These are phyloP conservation scores for Tringa solitaria DNA, from an alignment of 2,113 vertebrate species.

Conservation along the genomic window DNA sequence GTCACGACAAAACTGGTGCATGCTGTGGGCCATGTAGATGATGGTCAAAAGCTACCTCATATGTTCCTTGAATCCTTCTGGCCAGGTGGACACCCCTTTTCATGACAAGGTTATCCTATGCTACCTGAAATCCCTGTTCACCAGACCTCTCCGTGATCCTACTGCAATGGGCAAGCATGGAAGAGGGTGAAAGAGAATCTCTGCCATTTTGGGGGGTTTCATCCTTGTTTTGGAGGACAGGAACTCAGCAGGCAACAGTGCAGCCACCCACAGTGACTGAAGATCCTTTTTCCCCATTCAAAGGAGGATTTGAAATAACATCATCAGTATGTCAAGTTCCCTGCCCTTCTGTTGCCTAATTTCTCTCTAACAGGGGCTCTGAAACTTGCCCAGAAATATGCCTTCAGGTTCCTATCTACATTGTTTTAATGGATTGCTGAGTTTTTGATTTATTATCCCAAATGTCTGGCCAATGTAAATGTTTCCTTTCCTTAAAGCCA, in stretches of 20 bases:
- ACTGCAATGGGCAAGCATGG: not conserved
- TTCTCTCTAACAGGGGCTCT: not conserved
- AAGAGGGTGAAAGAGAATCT: rapidly evolving
- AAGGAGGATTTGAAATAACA: not conserved
- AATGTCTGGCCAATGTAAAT: slow-evolving; percentile 40
- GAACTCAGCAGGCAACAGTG: not conserved
- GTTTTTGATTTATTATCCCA: slow-evolving; percentile 50
- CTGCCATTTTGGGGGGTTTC: not conserved
- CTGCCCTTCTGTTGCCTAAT: not conserved
- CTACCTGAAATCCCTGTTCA: not conserved
- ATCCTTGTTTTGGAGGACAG: not conserved
- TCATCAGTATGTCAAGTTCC: not conserved
- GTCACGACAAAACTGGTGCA: not conserved
- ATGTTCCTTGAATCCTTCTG: not conserved
- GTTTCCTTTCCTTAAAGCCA: slow-evolving; percentile 52
- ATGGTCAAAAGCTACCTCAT: not conserved
- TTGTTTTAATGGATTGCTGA: slow-evolving; percentile 25
- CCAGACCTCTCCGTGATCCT: not conserved
- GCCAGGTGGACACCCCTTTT: not conserved
- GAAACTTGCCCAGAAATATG: not conserved
- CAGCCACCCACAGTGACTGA: not conserved
- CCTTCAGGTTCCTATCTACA: not conserved
- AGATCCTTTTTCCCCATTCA: not conserved
- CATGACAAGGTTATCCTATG: not conserved
- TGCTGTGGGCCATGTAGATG: not conserved